These are phyloP conservation scores for Lasioglossum calceatum DNA, from an alignment of 2,888 invertebrate genomes.

Conservation along the genomic window DNA sequence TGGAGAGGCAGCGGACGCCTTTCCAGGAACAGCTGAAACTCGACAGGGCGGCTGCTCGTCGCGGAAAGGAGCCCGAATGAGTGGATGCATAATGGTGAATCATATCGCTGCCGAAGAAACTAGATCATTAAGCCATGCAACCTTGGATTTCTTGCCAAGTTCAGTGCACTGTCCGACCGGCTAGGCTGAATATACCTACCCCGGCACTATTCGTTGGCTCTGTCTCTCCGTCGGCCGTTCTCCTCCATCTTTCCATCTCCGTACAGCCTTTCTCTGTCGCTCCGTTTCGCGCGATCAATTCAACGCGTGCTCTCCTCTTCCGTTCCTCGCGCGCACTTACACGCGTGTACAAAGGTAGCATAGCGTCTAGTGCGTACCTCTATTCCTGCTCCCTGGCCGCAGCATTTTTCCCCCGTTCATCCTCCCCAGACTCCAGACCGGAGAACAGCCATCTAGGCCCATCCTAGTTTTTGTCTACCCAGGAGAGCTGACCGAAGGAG, in stretches of 20 bases:
- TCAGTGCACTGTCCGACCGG: slow-evolving; percentile 80
- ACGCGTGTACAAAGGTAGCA: slow-evolving; percentile 26
- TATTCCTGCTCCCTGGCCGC: slow-evolving; percentile 6
- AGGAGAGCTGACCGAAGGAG: neutral
- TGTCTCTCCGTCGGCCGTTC: neutral
- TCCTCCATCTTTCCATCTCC: slow-evolving; percentile 18
- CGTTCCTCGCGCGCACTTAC: slow-evolving; percentile 49
- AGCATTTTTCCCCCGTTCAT: slow-evolving; percentile 25
- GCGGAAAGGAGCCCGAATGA: slow-evolving; percentile 50
- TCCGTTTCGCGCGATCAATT: slow-evolving; percentile 43
- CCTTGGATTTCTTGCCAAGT: slow-evolving; percentile 83
- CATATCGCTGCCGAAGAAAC: slow-evolving; percentile 78
- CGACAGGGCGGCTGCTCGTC: slow-evolving; percentile 4
- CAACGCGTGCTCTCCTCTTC: slow-evolving; percentile 22
- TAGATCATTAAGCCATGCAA: slow-evolving; percentile 82
- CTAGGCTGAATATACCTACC: slow-evolving; percentile 72
- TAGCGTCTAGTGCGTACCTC: neutral
- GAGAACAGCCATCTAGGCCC: slow-evolving; percentile 77
- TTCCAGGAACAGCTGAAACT: slow-evolving; percentile 3
- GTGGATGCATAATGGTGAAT: slow-evolving; percentile 77
- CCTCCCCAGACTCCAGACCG: neutral
- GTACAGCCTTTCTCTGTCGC: neutral
- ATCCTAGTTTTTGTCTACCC: slow-evolving; percentile 81
- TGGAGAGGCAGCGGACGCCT: neutral
- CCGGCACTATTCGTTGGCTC: slow-evolving; percentile 59